Conservation (phyloP, 2,888 invertebrate species). For the Lissocephala sabroskyi region DNA sequence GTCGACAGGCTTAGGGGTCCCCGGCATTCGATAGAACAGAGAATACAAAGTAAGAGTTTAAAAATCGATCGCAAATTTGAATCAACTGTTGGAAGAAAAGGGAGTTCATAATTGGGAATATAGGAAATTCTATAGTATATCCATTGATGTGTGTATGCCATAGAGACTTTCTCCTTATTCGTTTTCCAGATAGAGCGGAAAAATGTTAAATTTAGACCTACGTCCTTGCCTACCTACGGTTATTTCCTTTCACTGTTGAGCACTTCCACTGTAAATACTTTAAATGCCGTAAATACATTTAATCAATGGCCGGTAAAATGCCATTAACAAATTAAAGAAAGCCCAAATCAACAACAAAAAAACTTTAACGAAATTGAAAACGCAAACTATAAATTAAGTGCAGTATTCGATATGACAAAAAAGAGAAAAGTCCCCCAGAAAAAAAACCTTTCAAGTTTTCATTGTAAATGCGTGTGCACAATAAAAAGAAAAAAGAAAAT, state of each 20-base stretch:
- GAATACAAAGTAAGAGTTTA: too few species aligned
- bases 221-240: too few species aligned
- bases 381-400: conserved; percentile 22
- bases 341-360: neutral
- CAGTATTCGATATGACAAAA: conserved; percentile 9
- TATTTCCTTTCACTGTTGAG: conserved; percentile 51
- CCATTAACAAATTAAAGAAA: conserved; percentile 43
- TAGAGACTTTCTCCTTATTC: too few species aligned
- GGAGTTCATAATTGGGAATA: too few species aligned
- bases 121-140: too few species aligned
- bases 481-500: conserved; percentile 4
- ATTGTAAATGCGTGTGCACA: conserved; percentile 45
- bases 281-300: conserved; percentile 40
- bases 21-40: too few species aligned
- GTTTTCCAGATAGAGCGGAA: too few species aligned
- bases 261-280: conserved; percentile 62
- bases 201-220: too few species aligned
- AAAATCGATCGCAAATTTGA: too few species aligned
- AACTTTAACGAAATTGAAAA: neutral
- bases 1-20: too few species aligned
- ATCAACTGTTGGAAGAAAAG: too few species aligned
- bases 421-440: conserved; percentile 16
- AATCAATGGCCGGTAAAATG: conserved; percentile 33
- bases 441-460: conserved; percentile 27
- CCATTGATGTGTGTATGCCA: too few species aligned